Conservation (phyloP, 2,113 vertebrate species). For the Percina caprodes region DNA sequence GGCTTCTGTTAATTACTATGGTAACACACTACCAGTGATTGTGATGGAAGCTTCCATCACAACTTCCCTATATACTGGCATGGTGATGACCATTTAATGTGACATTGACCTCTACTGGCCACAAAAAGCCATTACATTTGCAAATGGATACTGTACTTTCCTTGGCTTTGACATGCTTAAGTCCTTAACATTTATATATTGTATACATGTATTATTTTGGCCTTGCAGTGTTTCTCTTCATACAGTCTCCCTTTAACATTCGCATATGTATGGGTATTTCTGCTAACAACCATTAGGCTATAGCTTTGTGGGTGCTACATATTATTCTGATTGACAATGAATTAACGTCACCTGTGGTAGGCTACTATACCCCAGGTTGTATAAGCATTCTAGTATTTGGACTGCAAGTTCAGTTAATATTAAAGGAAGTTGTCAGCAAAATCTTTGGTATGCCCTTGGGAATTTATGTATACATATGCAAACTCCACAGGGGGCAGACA, state of each 20-base stretch:
- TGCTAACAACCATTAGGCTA: not conserved
- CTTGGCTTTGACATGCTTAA: not conserved
- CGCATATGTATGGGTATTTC: not conserved
- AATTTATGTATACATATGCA: not conserved
- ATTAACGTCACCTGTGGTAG: not conserved
- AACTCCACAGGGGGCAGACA: not conserved
- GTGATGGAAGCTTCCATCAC: not conserved
- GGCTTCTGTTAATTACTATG: constrained; percentile 16
- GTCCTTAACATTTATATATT: not conserved
- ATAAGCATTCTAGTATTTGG: not conserved
- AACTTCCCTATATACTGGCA: not conserved
- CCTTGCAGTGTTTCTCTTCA: not conserved
- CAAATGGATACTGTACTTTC: not conserved
- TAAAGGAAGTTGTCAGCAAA: constrained; percentile 3
- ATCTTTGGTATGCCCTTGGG: not conserved
- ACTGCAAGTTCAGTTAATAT: not conserved
- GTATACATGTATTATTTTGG: not conserved
- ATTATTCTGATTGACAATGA: constrained; percentile 9
- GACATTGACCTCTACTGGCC: constrained; percentile 75
- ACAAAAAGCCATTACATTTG: constrained; percentile 43
- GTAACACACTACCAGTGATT: not conserved
- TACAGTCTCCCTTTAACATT: not conserved
- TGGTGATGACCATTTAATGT: constrained; percentile 14
- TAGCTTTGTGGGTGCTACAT: not conserved
- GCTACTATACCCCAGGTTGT: not conserved